Conservation (phyloP, 2,797 vertebrate genomes). For the Acanthurus lineatus region DNA sequence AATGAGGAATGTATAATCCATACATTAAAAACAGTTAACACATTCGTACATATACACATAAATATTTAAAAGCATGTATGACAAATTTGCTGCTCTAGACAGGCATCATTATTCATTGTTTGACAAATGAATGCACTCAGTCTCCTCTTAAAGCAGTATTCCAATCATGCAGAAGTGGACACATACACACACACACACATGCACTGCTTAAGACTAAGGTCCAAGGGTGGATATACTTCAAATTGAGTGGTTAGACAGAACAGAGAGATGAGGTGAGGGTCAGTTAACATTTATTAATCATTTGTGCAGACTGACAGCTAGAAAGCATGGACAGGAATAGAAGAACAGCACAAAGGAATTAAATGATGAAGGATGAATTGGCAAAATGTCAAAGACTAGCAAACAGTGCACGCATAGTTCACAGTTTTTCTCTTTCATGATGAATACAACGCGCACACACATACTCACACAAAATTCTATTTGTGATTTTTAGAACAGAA, state of each 20-base stretch:
- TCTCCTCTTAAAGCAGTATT: slow-evolving; percentile 4
- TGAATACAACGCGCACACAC: no score
- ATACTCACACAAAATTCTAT: no score
- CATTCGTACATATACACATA: not conserved
- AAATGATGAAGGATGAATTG: not conserved
- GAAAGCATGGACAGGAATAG: not conserved
- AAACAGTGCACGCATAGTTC: not conserved
- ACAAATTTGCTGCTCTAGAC: slow-evolving; percentile 4
- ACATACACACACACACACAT: not conserved
- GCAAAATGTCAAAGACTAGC: not conserved
- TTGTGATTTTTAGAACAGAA: no score
- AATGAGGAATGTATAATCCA: not conserved
- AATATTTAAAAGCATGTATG: slow-evolving; percentile 1
- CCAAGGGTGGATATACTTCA: slow-evolving; percentile 4
- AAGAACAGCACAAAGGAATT: not conserved
- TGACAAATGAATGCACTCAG: slow-evolving; percentile 19
- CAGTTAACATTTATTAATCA: slow-evolving; percentile 25
- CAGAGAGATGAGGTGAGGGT: slow-evolving; percentile 12
- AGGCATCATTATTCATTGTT: not conserved
- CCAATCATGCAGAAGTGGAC: not conserved
- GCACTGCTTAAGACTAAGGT: not conserved
- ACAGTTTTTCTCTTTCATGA: no score
- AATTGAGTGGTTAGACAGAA: slow-evolving; percentile 16
- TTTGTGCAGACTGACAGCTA: slow-evolving; percentile 10
- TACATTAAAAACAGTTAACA: not conserved